Evolutionary conservation across 2,797 vertebrate species (phyloP), one percentile per base, ranked within the genome.

Genomic region (Anabas testudineus): DNA sequence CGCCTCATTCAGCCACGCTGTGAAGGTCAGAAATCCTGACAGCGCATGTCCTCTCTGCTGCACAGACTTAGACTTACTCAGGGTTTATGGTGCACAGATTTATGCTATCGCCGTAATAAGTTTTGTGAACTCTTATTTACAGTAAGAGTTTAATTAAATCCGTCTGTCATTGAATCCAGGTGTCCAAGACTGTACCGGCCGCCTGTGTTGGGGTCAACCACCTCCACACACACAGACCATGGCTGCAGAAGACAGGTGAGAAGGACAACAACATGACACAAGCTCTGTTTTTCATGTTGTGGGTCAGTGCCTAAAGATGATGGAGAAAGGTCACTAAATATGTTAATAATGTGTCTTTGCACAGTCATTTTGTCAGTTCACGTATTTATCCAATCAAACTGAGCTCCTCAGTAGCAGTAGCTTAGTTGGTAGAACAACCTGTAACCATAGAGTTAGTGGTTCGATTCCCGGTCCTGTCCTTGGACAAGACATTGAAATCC

Each of bases 241-340:
- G 78, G 86, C 94, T 96, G 86, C 96, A 97, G 91, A 99, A 99
- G 90, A 96, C 94, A 0, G 97, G 98, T 99, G 81, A 92, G 89
- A 67, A 24, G 45, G 15, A 22, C 37, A 62, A 74, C 76, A 82
- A 66, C 34, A 64, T 7, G n/a, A 60, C 46, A 32, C 1, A 7
- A 10, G 47, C 18, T 16, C 43, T 64, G 10, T 53, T 26, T 34
- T 56, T 28, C 2, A 37, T 3, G 2, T 4, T 60, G 0, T 21
- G 13, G 32, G 22, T 56, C 55, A 36, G 48, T 49, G 41, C 7
- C 5, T 2, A 10, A 49, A 52, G 34, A 26, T 18, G 9, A 24
- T 2, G 34, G 3, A 15, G 49, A 19, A 65, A 78, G 81, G 73
- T 71, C 68, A 64, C 19, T 19, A 7, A 39, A n/a, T n/a, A n/a